Base-by-base conservation (phyloP, 2,113 vertebrate species). In the Toxotes jaculatrix region DNA sequence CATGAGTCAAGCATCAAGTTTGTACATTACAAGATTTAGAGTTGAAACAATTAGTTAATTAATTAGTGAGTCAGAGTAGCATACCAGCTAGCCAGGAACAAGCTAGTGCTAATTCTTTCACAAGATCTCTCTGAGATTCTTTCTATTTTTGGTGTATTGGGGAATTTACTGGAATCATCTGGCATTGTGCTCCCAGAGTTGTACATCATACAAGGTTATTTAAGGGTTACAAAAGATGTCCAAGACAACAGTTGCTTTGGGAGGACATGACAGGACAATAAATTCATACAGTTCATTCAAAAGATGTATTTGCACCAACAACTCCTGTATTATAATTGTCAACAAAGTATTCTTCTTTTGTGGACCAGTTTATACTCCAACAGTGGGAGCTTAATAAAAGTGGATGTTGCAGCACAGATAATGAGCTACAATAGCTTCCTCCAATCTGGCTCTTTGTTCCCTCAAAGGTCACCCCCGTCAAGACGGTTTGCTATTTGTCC, bases 321-420 rank as follows among this genome's bases (percentile, higher is more conserved):
- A 64, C 6, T 47, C 23, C 31, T 17, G 23, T 49, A 7, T 1
- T 49, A 62, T n/a, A 51, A 53, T 14, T 43, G 9, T 59, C 32
- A 10, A 23, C 49, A 71, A 17, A 51, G 27, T 32, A 45, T 45
- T 62, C 43, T 8, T 51, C 40, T 73, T 72, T 56, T 65, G 38
- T 74, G 61, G 19, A 63, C 10, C 10, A 43, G 23, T 57, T 31
- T 43, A 27, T 12, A 56, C 11, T 56, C 53, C n/a, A 56, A 55
- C 0, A 56, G 53, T 56, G 53, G n/a, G 27, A n/a, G n/a, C 23
- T 56, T 56, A 56, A 23, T 36, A 63, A 40, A 61, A 63, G 36
- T 12, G 10, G 36, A 63, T 40, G 21, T 3, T 40, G 61, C 36
- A 60, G 31, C 27, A 34, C 31, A 60, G 14, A 2, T 42, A 63